Percentiles rank a stretch among this genome's conserved stretches.
These are phyloP conservation scores for Picus viridis DNA, from an alignment of 2,797 vertebrate genomes.

Conservation along the genomic window DNA sequence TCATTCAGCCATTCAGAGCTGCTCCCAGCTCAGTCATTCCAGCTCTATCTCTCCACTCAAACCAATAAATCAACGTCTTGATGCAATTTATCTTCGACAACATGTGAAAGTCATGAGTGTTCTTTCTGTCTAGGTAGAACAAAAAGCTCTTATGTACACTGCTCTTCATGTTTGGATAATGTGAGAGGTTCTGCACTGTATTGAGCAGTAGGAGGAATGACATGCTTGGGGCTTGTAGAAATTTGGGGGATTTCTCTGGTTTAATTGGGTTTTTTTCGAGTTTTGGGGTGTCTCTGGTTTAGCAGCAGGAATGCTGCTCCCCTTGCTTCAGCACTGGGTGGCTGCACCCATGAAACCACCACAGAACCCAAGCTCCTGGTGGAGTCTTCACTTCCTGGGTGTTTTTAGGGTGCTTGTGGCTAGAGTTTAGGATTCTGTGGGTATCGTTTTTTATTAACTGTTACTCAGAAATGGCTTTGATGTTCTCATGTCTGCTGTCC, in stretches of 20 bases:
- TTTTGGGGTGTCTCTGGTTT: neutral
- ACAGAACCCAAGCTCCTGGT: neutral
- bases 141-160: neutral
- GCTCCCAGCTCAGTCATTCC: neutral
- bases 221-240: neutral
- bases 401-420: neutral
- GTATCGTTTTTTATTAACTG: neutral
- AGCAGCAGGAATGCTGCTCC: neutral
- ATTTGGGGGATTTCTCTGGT: neutral
- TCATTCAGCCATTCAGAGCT: neutral
- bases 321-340: too few species aligned
- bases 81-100: neutral
- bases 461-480: neutral
- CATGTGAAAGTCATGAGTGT: neutral
- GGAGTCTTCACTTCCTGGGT: neutral
- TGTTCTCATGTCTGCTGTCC: rapidly evolving
- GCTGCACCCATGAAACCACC: neutral
- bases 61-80: neutral
- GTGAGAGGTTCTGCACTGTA: neutral
- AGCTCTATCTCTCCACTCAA: neutral
- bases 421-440: neutral
- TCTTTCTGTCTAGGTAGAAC: neutral
- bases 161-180: rapidly evolving
- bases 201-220: neutral
- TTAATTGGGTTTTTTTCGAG: neutral